phyloP scores from a whole-genome alignment of 2,113 vertebrate species.

The Seriola rivoliana region DNA sequence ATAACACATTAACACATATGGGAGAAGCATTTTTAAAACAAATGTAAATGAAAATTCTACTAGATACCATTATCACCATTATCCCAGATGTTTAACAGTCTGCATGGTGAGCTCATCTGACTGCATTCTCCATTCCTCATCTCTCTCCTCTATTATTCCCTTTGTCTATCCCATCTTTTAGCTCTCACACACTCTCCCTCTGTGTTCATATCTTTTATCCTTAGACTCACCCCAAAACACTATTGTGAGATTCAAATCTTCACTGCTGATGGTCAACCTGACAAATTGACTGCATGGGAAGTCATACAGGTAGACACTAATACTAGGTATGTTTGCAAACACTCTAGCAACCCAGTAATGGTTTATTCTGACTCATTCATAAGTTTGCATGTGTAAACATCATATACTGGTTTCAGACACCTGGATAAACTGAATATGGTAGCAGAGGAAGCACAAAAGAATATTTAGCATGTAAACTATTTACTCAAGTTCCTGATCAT shows the following conservation, averaged over 20 bases:
- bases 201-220: slow-evolving; percentile 37
- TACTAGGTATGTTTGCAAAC: not conserved
- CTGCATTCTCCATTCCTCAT: no score
- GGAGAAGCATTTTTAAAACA: slow-evolving; percentile 15
- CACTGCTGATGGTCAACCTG: slow-evolving; percentile 24
- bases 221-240: slow-evolving; percentile 27
- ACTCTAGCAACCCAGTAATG: not conserved
- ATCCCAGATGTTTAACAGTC: slow-evolving; percentile 37
- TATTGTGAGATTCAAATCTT: slow-evolving; percentile 22
- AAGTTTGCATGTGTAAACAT: not conserved
- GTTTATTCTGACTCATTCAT: not conserved
- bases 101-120: not conserved
- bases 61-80: not conserved
- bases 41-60: not conserved
- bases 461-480: not conserved
- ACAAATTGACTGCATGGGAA: slow-evolving; percentile 6
- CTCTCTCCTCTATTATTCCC: slow-evolving; percentile 34
- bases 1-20: not conserved
- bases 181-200: slow-evolving; percentile 26
- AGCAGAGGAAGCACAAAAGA: not conserved
- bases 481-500: no score
- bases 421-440: not conserved
- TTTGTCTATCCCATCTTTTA: slow-evolving; percentile 7
- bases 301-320: not conserved
- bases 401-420: not conserved